These are phyloP conservation scores for Mimumesa dahlbomi DNA, from an alignment of 2,888 invertebrate genomes.

Conservation along the genomic window DNA sequence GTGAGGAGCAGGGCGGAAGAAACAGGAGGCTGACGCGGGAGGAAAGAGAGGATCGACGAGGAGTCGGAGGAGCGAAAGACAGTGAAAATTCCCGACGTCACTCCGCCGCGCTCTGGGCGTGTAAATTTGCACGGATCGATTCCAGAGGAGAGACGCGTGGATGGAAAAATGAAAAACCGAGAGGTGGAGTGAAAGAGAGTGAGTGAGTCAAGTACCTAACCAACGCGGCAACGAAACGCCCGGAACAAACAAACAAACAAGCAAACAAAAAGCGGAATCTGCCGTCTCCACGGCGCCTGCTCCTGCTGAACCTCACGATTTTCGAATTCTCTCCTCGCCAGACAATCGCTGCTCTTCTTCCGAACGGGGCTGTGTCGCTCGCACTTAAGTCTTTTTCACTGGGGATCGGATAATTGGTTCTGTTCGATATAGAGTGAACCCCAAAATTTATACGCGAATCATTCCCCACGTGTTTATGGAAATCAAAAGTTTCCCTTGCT, in stretches of 20 bases:
- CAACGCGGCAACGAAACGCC: conserved; percentile 66
- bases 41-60: conserved; percentile 26
- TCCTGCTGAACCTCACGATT: conserved; percentile 56
- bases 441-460: too few relatives aligned
- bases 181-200: conserved; percentile 8
- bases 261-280: conserved; percentile 67
- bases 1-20: conserved; percentile 6
- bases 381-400: conserved; percentile 7
- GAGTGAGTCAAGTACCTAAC: conserved; percentile 58
- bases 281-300: conserved; percentile 75
- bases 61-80: conserved; percentile 54
- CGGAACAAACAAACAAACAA: conserved; percentile 74
- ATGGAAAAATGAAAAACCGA: conserved; percentile 23
- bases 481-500: too few relatives aligned
- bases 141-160: conserved; percentile 1
- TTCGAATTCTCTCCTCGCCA: conserved; percentile 61
- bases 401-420: too few relatives aligned
- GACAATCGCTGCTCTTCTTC: conserved; percentile 10
- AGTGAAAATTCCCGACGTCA: conserved; percentile 69
- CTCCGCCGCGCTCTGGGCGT: conserved; percentile 65
- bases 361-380: neutral
- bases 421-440: too few relatives aligned
- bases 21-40: conserved; percentile 4
- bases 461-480: too few relatives aligned
- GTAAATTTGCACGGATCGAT: conserved; percentile 76